These are phyloP conservation scores for Pterois miles DNA, from an alignment of 2,797 vertebrate genomes.

Conservation along the genomic window DNA sequence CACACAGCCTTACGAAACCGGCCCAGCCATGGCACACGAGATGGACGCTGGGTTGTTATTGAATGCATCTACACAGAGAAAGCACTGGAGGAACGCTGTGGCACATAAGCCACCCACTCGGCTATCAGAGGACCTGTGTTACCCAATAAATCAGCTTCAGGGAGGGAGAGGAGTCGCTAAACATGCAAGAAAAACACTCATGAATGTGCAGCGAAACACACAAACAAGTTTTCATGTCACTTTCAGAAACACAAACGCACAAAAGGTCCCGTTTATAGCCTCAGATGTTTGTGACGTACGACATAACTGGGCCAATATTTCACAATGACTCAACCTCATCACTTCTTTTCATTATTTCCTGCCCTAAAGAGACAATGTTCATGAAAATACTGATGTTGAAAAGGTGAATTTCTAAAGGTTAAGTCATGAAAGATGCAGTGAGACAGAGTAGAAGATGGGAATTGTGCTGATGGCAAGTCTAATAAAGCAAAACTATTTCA, in stretches of 20 bases:
- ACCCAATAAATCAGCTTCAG: constrained; percentile 51
- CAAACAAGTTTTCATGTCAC: neutral
- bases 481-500: neutral
- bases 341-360: neutral
- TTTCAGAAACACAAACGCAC: constrained; percentile 20
- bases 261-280: neutral
- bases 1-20: constrained; percentile 55
- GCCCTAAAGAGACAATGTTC: neutral
- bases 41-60: constrained; percentile 32
- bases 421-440: constrained; percentile 14
- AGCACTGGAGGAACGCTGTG: constrained; percentile 13
- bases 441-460: constrained; percentile 15
- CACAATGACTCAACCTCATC: neutral
- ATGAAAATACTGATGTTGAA: neutral
- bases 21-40: neutral
- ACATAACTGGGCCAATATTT: neutral
- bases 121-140: constrained; percentile 41
- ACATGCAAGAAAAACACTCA: constrained; percentile 25
- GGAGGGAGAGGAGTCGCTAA: constrained; percentile 6
- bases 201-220: constrained; percentile 15
- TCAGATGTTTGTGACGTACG: neutral
- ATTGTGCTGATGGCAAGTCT: neutral
- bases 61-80: constrained; percentile 28
- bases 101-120: constrained; percentile 59
- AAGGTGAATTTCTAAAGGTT: constrained; percentile 17